Evolutionary conservation across 2,888 invertebrate genomes (phyloP).

Genomic region (Tortrix viridana): DNA sequence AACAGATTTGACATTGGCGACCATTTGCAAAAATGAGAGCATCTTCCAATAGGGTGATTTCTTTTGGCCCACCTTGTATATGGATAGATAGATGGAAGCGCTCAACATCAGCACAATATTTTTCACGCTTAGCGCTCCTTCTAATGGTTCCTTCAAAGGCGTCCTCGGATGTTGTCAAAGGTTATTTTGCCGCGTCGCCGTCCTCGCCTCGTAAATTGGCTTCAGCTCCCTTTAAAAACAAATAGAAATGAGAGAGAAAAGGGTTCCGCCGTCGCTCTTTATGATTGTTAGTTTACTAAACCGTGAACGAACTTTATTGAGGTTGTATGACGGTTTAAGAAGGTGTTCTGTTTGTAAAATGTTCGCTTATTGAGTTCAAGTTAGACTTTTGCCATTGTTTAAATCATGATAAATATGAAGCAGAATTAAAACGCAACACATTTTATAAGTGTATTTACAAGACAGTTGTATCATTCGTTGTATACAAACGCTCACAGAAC

Average conservation of each 20-base stretch:
- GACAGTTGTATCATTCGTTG: too few relatives aligned
- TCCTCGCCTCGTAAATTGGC: constrained; percentile 57
- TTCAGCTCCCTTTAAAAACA: constrained; percentile 49
- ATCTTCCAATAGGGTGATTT: too few relatives aligned
- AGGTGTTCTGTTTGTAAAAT: background rate
- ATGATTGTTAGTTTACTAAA: constrained; percentile 28
- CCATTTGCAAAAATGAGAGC: too few relatives aligned
- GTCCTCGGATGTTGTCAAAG: constrained; percentile 51
- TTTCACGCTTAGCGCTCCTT: constrained; percentile 49
- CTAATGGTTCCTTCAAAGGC: constrained; percentile 56
- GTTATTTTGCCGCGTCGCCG: constrained; percentile 54
- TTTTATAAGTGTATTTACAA: too few relatives aligned
- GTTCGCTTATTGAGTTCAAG: background rate
- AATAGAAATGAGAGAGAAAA: constrained; percentile 56
- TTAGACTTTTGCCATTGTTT: too few relatives aligned
- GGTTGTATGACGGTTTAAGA: background rate
- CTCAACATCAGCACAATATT: constrained; percentile 43
- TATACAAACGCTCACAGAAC: too few relatives aligned
- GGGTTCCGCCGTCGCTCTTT: constrained; percentile 42
- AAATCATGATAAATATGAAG: too few relatives aligned
- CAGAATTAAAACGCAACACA: too few relatives aligned
- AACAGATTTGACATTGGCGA: too few relatives aligned
- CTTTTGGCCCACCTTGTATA: too few relatives aligned
- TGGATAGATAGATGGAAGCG: constrained; percentile 9
- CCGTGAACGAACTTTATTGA: constrained; percentile 14